phyloP scores from a whole-genome alignment of 1,140 invertebrate species.

The Ephestia elutella region DNA sequence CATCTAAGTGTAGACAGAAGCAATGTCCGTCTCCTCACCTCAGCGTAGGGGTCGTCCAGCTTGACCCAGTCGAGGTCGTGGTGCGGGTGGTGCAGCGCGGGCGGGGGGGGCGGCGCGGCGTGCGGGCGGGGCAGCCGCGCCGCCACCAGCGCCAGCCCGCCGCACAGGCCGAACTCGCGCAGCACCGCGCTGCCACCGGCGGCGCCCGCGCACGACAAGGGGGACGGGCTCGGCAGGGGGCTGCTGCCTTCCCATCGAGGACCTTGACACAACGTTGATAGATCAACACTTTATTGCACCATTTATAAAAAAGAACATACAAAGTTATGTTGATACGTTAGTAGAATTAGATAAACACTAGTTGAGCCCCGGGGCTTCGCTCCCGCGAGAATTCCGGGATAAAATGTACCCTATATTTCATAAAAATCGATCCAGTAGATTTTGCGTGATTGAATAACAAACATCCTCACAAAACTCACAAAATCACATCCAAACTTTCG shows the following conservation, averaged over 20 bases:
- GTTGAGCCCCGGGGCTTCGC: too few species aligned
- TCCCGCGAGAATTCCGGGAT: too few species aligned
- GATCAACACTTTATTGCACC: too few species aligned
- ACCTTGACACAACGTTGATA: neutral
- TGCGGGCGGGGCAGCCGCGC: constrained; percentile 87
- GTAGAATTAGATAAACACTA: too few species aligned
- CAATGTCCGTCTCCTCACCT: constrained; percentile 28
- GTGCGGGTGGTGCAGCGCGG: constrained; percentile 48
- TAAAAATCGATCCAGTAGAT: too few species aligned
- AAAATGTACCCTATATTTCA: too few species aligned
- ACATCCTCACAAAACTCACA: too few species aligned
- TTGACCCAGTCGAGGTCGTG: constrained; percentile 84
- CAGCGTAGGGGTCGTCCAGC: constrained; percentile 56
- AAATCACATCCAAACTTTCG: too few species aligned
- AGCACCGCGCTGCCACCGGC: constrained; percentile 66
- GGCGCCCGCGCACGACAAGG: constrained; percentile 14
- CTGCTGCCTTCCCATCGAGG: constrained; percentile 2
- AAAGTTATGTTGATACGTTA: too few species aligned
- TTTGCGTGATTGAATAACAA: too few species aligned
- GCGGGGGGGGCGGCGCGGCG: constrained; percentile 83
- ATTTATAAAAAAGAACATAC: too few species aligned
- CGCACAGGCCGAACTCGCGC: constrained; percentile 88
- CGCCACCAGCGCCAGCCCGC: constrained; percentile 90
- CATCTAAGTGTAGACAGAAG: too few species aligned
- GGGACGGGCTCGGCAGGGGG: neutral